Evolutionary conservation across 2,113 vertebrate genomes (phyloP).

Genomic region (Zosterops hypoxanthus): DNA sequence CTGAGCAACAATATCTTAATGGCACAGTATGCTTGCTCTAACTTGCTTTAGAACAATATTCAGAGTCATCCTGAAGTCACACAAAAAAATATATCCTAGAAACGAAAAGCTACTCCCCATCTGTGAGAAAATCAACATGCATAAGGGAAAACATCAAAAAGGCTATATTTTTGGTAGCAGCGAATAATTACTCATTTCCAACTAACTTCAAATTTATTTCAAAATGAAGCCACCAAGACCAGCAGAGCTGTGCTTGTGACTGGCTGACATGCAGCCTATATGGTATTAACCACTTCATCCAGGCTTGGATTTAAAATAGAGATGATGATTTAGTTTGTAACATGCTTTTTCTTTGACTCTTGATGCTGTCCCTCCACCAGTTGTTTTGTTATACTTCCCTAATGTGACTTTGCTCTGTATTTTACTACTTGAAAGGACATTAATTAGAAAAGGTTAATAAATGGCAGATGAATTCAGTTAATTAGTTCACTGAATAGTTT

Average conservation of each 20-base stretch:
- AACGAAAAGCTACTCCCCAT: background rate
- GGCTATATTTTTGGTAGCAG: background rate
- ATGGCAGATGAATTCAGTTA: background rate
- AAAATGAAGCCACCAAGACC: background rate
- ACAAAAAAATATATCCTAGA: background rate
- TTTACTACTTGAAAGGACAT: background rate
- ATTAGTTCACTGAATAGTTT: background rate
- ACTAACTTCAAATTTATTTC: background rate
- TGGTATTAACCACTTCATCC: background rate
- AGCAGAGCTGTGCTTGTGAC: background rate
- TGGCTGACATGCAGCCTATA: background rate
- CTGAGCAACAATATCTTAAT: background rate
- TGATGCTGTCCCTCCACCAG: background rate
- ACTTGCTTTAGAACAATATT: background rate
- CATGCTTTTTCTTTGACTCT: background rate
- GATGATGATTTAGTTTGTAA: background rate
- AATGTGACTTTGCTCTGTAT: background rate
- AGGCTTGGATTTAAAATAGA: background rate
- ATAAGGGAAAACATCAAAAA: background rate
- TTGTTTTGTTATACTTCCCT: background rate
- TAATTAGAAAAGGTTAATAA: background rate
- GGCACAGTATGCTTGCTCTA: background rate
- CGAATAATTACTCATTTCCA: background rate
- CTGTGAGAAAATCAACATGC: background rate
- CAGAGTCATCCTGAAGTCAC: background rate